Evolutionary conservation across 2,113 vertebrate species (phyloP).

Genomic region (Urocitellus parryii): DNA sequence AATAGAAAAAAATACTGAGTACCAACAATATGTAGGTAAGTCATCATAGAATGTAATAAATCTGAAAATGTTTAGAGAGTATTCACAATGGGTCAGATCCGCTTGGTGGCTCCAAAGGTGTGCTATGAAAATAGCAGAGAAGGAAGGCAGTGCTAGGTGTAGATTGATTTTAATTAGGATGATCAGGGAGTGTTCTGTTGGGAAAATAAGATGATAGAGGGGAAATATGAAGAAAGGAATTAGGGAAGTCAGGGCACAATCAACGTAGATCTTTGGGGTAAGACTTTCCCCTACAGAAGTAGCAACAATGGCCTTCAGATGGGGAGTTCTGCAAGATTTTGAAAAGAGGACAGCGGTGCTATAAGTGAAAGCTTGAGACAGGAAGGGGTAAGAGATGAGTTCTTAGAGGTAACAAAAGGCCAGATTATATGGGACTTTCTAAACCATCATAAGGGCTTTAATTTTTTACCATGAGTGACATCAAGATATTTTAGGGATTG

Average conservation of each 20-base stretch:
- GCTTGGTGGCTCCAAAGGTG: not conserved
- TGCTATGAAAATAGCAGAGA: not conserved
- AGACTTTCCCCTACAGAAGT: not conserved
- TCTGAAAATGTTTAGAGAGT: not conserved
- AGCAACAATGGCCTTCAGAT: not conserved
- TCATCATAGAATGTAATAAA: not conserved
- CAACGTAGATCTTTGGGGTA: not conserved
- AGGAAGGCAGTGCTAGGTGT: not conserved
- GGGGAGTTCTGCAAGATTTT: no score
- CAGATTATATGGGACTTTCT: not conserved
- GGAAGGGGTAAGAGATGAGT: not conserved
- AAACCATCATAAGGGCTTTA: not conserved
- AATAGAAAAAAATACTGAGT: not conserved
- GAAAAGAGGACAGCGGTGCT: not conserved
- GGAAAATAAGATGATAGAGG: not conserved
- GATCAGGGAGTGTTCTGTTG: not conserved
- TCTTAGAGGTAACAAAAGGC: not conserved
- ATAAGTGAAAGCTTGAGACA: not conserved
- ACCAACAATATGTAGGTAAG: not conserved
- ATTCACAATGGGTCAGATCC: not conserved
- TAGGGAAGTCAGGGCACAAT: not conserved
- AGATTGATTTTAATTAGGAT: not conserved
- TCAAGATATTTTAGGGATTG: not conserved
- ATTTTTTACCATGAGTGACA: not conserved
- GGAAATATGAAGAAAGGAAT: not conserved